Conservation (phyloP, 2,113 vertebrate genomes). For the Bos javanicus region DNA sequence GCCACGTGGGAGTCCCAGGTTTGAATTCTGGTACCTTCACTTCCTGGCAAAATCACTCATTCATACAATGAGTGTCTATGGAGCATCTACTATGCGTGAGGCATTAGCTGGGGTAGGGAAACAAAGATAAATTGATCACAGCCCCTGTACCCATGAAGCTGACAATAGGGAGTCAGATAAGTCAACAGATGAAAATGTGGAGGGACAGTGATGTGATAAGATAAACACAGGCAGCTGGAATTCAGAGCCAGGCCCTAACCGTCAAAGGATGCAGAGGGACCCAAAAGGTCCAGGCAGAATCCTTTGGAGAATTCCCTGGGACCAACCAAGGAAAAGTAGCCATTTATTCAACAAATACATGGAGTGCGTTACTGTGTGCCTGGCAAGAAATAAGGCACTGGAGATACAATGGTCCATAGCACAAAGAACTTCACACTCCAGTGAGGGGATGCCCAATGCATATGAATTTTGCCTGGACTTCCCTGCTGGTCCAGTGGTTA, state of each 20-base stretch:
- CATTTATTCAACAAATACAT: not conserved
- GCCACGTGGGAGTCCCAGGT: not conserved
- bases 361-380: not conserved
- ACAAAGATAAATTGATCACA: not conserved
- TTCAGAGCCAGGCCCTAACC: not conserved
- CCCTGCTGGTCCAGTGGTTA: not conserved
- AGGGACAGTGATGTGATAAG: not conserved
- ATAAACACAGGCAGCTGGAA: not conserved
- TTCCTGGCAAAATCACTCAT: not conserved
- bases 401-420: not conserved
- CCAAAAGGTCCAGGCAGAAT: not conserved
- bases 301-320: not conserved
- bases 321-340: not conserved
- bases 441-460: not conserved
- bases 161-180: not conserved
- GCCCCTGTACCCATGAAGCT: not conserved
- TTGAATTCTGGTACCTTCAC: not conserved
- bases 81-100: not conserved
- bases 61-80: not conserved
- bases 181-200: not conserved
- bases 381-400: not conserved
- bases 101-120: not conserved
- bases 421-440: not conserved
- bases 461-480: not conserved
- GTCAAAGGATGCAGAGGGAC: not conserved